These are phyloP conservation scores for Trogon surrucura DNA, from an alignment of 2,113 vertebrate species.

Conservation along the genomic window DNA sequence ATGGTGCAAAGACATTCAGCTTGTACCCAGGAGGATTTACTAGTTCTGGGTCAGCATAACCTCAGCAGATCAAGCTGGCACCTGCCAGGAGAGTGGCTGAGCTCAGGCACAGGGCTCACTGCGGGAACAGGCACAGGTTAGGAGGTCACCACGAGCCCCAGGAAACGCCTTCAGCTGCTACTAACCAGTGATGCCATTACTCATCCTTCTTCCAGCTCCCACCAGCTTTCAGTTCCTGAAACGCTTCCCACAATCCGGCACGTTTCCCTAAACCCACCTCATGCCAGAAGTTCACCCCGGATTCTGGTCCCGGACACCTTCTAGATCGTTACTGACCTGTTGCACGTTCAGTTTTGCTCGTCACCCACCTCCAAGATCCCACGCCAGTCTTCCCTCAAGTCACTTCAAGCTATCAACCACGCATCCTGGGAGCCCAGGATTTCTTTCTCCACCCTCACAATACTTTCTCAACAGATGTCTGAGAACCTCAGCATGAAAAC, in stretches of 20 bases:
- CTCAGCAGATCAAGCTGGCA: not conserved
- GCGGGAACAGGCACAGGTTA: not conserved
- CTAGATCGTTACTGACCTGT: fast-evolving
- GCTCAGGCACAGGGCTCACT: not conserved
- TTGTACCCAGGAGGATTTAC: not conserved
- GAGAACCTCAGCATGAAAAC: not conserved
- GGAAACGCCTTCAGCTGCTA: not conserved
- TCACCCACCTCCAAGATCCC: not conserved
- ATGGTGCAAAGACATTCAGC: not conserved
- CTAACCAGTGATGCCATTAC: not conserved
- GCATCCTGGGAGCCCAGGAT: not conserved
- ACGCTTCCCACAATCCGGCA: not conserved
- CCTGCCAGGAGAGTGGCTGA: not conserved
- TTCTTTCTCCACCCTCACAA: not conserved
- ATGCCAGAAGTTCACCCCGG: not conserved
- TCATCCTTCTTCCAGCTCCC: not conserved
- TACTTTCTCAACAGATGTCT: not conserved
- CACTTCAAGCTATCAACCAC: not conserved
- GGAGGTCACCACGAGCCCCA: not conserved
- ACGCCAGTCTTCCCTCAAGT: fast-evolving
- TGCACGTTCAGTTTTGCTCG: not conserved
- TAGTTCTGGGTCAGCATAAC: not conserved
- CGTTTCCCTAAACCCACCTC: not conserved
- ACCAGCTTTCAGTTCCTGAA: not conserved
- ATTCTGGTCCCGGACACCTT: not conserved